Evolutionary conservation across 2,888 invertebrate genomes (phyloP), one percentile per base, ranked within the genome.

Genomic region (Uloborus plumipes): DNA sequence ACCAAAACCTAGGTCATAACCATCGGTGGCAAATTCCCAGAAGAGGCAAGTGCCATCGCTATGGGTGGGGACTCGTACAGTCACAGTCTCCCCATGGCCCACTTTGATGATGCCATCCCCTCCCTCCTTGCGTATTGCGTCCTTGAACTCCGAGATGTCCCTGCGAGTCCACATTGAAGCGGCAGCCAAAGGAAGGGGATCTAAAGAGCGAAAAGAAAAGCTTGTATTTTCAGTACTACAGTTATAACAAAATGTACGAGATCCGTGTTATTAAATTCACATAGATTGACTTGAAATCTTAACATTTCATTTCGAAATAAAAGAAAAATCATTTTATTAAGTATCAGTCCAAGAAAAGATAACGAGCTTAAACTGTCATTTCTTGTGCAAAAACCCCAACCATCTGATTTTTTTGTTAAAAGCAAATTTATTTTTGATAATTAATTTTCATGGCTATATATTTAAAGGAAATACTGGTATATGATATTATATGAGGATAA

Each of bases 11-110:
- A 99, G 95, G 89, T 99, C 99, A 88, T 98, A 99, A 88, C 94
- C 93, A 89, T 99, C 99, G 0, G 99, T 99, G 16, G 98, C 98
- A 89, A 99, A 99, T 91, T 99, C 99, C 99, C 99, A 99, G 90
- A 97, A 99, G 55, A 99, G 91, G 87, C 95, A 94, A 1, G 94
- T 93, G 0, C 99, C 99, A 87, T 95, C 94, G 85, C 94, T 93
- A 88, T 98, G 97, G 0, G 99, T 99, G 13, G 99, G 99, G 73
- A 99, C 99, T 55, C 99, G 91, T 3, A 94, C 96, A 66, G 98
- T 99, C 65, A 98, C 95, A 0, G 96, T 97, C 90, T 99, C 98
- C 2, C 99, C 98, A 89, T 99, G 98, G 0, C 95, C 96, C 69
- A 99, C 95, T 87, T 95, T 94, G 82, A 99, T 94, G 20, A 95